These are phyloP conservation scores for Solenopsis fugax DNA, from an alignment of 1,140 invertebrate species.

Conservation along the genomic window DNA sequence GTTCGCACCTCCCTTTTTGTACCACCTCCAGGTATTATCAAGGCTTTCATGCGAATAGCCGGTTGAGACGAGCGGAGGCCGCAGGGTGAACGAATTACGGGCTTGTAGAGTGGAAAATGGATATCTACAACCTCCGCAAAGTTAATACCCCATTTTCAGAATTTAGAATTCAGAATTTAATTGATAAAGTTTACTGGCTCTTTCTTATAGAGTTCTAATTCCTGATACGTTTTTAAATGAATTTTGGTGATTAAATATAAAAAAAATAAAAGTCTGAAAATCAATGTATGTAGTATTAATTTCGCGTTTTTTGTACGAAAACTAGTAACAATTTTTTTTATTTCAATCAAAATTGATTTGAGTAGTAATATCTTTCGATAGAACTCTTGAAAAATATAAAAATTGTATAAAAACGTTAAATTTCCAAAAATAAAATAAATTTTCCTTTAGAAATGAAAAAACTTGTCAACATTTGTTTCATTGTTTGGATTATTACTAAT, in stretches of 20 bases:
- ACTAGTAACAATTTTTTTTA: background rate
- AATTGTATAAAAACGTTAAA: background rate
- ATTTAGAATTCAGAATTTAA: background rate
- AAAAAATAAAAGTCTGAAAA: background rate
- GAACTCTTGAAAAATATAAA: background rate
- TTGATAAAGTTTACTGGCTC: background rate
- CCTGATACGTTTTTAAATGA: background rate
- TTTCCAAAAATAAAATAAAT: conserved; percentile 22
- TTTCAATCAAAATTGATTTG: background rate
- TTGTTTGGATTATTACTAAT: background rate
- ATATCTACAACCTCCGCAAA: conserved; percentile 7
- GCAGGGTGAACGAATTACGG: conserved; percentile 51
- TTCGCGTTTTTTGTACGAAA: background rate
- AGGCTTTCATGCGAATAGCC: conserved; percentile 34
- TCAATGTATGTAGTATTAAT: background rate
- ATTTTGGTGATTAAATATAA: background rate
- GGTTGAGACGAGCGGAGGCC: conserved; percentile 38
- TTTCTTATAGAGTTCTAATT: background rate
- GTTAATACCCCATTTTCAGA: conserved; percentile 34
- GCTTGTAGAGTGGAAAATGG: conserved; percentile 41
- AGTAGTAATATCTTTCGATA: background rate
- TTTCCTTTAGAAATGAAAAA: background rate
- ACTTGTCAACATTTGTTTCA: background rate
- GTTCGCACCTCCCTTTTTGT: conserved; percentile 46
- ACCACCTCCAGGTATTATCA: conserved; percentile 29